phyloP scores from a whole-genome alignment of 2,888 invertebrate species.

The Drosophila leonis region DNA sequence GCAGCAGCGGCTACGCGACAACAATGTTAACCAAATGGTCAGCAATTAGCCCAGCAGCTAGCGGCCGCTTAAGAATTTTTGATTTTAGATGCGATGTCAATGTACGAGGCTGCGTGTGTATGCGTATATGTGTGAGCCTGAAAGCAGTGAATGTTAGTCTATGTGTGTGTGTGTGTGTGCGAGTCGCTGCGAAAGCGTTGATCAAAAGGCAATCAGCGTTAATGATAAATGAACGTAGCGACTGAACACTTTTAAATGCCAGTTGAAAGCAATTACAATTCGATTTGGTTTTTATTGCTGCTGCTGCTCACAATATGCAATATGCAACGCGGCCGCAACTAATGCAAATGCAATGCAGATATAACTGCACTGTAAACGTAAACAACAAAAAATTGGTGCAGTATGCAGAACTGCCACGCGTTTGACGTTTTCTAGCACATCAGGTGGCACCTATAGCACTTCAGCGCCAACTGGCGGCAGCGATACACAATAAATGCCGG shows the following conservation, averaged over 20 bases:
- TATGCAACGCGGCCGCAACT: conserved; percentile 32
- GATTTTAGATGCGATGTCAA: conserved; percentile 28
- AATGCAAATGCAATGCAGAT: conserved; percentile 39
- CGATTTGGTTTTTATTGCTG: conserved; percentile 1
- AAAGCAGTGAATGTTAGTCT: conserved; percentile 31
- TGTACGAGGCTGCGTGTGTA: conserved; percentile 34
- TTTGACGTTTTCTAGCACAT: conserved; percentile 65
- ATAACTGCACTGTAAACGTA: conserved; percentile 67
- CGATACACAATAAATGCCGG: conserved; percentile 17
- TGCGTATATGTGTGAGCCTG: conserved; percentile 28
- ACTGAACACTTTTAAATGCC: conserved; percentile 21
- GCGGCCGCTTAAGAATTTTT: conserved; percentile 32
- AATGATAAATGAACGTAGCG: conserved; percentile 51
- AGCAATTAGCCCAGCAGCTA: conserved; percentile 32
- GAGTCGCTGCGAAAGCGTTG: conserved; percentile 49
- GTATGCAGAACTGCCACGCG: conserved; percentile 52
- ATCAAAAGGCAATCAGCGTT: conserved; percentile 65
- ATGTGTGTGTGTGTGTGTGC: conserved; percentile 21
- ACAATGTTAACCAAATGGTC: conserved; percentile 34
- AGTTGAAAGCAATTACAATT: conserved; percentile 16
- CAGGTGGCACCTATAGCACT: conserved; percentile 53
- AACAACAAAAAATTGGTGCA: conserved; percentile 56
- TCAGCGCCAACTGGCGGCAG: conserved; percentile 45
- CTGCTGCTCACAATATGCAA: conserved; percentile 24
- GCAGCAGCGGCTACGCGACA: conserved; percentile 17